A percentile compares a stretch with the other conserved stretches of the same genome.
Conservation (phyloP, 2,888 invertebrate species). For the Scotopteryx bipunctaria region DNA sequence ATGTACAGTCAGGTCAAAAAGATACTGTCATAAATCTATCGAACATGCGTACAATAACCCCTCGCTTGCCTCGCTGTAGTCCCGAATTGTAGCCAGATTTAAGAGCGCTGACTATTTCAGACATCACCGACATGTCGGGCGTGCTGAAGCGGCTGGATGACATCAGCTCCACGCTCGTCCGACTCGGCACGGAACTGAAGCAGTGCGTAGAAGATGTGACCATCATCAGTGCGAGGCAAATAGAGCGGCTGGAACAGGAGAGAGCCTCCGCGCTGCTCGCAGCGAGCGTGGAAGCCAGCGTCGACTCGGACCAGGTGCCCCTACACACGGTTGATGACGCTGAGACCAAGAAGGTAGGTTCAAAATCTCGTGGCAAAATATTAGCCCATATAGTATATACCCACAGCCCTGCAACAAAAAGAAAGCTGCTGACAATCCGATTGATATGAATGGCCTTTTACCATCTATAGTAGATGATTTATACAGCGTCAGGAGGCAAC, state of each 20-base stretch:
- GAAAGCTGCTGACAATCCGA: no score
- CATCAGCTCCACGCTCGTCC: constrained; percentile 86
- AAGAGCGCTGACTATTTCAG: no score
- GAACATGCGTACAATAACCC: no score
- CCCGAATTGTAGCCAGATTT: no score
- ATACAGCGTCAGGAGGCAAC: no score
- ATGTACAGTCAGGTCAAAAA: no score
- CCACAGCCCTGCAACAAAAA: no score
- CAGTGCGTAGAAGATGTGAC: constrained; percentile 89
- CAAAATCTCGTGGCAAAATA: not conserved
- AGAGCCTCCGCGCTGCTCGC: constrained; percentile 86
- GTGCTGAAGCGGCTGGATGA: constrained; percentile 87
- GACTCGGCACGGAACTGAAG: constrained; percentile 87
- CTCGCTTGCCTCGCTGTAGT: no score
- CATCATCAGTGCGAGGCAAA: constrained; percentile 85
- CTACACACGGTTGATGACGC: constrained; percentile 82
- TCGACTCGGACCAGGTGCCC: constrained; percentile 77
- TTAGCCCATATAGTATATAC: no score
- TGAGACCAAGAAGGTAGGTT: constrained; percentile 88
- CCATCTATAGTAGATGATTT: no score
- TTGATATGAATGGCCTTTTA: no score
- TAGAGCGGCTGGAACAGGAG: constrained; percentile 85
- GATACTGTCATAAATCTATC: no score
- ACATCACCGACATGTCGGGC: constrained; percentile 61
- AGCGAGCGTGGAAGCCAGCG: constrained; percentile 86